Evolutionary conservation across 2,797 vertebrate genomes (phyloP).

Genomic region (Sebastes vulpes): DNA sequence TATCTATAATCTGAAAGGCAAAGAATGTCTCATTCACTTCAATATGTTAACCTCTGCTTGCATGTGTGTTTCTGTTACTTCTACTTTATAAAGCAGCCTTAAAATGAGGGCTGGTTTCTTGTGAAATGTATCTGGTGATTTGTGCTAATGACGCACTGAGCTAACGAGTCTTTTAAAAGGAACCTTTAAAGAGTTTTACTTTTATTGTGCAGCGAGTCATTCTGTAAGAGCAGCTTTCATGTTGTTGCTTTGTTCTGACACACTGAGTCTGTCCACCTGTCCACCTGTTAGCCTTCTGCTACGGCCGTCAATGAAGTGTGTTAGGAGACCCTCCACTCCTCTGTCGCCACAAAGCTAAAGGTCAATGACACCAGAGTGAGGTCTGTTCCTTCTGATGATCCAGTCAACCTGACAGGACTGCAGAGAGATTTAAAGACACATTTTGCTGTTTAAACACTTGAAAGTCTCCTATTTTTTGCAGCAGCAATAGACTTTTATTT

Average conservation of each 20-base stretch:
- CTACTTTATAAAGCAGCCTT: neutral
- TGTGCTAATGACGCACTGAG: neutral
- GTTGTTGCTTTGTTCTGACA: constrained; percentile 31
- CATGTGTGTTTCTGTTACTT: neutral
- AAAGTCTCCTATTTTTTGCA: neutral
- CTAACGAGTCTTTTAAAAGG: neutral
- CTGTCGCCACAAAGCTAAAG: neutral
- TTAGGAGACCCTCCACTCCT: constrained; percentile 15
- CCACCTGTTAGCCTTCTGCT: neutral
- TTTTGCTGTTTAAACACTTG: neutral
- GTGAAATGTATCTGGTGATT: neutral
- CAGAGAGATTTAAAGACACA: too few relatives aligned
- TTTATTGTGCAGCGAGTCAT: constrained; percentile 3
- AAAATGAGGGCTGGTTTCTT: neutral
- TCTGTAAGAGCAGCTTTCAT: constrained; percentile 3
- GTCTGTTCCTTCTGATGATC: neutral
- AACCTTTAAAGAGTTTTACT: neutral
- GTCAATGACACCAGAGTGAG: neutral
- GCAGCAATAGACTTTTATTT: neutral
- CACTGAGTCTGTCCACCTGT: constrained; percentile 29
- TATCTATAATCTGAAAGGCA: neutral
- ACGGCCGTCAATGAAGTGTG: neutral
- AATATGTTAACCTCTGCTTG: neutral
- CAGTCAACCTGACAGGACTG: neutral
- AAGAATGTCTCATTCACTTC: neutral